These are phyloP conservation scores for Onchidella celtica DNA, from an alignment of 2,888 invertebrate genomes.

Conservation along the genomic window DNA sequence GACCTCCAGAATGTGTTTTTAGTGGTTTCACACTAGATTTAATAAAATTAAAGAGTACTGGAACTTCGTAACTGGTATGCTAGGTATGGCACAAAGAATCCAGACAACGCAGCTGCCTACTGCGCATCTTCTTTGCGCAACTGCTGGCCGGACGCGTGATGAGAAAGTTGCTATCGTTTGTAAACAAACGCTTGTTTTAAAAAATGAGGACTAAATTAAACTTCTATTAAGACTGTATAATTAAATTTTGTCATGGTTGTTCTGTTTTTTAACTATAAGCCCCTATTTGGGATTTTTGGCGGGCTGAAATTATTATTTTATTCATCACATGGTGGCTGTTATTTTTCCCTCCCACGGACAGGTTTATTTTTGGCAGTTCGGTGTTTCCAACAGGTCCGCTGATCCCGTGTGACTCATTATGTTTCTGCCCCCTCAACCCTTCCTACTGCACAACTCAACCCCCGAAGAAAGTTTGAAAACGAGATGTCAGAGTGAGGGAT, in stretches of 20 bases:
- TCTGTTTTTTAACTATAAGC: background rate
- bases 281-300: background rate
- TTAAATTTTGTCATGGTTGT: background rate
- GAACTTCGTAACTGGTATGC: slow-evolving; percentile 89
- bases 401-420: slow-evolving; percentile 2
- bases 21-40: slow-evolving; percentile 81
- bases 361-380: slow-evolving; percentile 11
- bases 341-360: slow-evolving; percentile 52
- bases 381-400: slow-evolving; percentile 36
- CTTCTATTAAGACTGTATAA: background rate
- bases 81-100: slow-evolving; percentile 98
- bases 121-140: slow-evolving; percentile 77
- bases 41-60: slow-evolving; percentile 63
- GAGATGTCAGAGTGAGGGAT: too few species aligned
- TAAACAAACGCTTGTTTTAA: slow-evolving; percentile 32
- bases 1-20: slow-evolving; percentile 85
- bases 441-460: background rate
- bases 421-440: background rate
- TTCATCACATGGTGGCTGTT: slow-evolving; percentile 53
- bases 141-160: slow-evolving; percentile 57
- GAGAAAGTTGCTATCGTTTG: slow-evolving; percentile 18
- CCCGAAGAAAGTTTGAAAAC: background rate
- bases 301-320: slow-evolving; percentile 13
- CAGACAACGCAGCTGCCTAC: slow-evolving; percentile 88
- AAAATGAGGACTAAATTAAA: background rate